Conservation (phyloP, 2,113 vertebrate species). For the Helogale parvula region DNA sequence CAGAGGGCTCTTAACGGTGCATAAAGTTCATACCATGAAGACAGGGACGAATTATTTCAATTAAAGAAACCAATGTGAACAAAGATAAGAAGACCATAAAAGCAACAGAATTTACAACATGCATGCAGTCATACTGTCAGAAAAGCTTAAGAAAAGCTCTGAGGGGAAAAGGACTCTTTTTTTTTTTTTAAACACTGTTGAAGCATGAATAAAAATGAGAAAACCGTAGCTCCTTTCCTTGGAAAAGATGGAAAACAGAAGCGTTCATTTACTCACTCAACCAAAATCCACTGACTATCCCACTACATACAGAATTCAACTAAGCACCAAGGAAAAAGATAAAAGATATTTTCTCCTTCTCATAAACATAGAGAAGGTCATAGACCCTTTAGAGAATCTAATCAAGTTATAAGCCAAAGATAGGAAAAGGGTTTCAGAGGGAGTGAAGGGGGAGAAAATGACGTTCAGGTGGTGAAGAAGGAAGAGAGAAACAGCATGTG, state of each 20-base stretch:
- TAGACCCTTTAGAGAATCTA: background rate
- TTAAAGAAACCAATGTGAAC: background rate
- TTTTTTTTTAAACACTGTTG: background rate
- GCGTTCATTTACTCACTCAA: background rate
- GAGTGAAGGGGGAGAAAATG: background rate
- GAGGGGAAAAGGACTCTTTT: background rate
- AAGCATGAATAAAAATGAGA: background rate
- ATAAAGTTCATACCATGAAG: background rate
- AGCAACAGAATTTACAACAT: background rate
- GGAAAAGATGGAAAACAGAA: background rate
- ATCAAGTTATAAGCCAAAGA: background rate
- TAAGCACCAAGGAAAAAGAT: background rate
- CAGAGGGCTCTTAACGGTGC: background rate
- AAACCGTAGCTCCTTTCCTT: background rate
- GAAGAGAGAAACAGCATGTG: rapidly evolving
- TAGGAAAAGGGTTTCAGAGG: background rate
- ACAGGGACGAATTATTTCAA: background rate
- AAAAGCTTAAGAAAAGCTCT: background rate
- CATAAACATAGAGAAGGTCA: background rate
- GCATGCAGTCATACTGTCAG: background rate
- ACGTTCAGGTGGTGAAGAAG: background rate
- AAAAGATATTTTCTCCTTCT: background rate
- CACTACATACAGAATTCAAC: background rate
- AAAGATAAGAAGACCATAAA: background rate
- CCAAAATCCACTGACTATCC: background rate